These are phyloP conservation scores for Pelvicachromis taeniatus DNA, from an alignment of 2,113 vertebrate genomes.

Conservation along the genomic window DNA sequence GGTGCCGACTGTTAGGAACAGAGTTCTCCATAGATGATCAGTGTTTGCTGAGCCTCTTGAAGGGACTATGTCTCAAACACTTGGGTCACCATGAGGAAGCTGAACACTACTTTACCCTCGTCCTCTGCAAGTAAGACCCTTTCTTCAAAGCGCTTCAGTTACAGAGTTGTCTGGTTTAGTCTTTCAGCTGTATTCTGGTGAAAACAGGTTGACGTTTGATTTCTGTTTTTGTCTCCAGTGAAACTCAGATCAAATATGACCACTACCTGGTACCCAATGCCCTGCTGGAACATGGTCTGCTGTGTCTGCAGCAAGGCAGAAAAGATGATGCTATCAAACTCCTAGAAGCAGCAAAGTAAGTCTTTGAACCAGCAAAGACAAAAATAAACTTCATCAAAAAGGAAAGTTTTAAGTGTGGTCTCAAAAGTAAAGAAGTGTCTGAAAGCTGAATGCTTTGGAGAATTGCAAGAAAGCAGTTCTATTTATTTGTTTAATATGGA, in stretches of 20 bases:
- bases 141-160: neutral
- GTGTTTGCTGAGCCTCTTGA: conserved; percentile 88
- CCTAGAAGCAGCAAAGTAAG: conserved; percentile 91
- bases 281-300: conserved; percentile 86
- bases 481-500: neutral
- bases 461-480: neutral
- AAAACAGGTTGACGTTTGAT: neutral
- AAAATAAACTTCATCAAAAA: neutral
- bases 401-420: neutral
- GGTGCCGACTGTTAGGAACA: conserved; percentile 65
- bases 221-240: conserved; percentile 72
- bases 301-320: conserved; percentile 86
- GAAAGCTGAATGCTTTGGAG: neutral
- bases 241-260: conserved; percentile 93
- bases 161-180: neutral
- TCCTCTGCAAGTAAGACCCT: conserved; percentile 85
- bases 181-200: neutral
- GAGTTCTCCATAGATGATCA: conserved; percentile 87
- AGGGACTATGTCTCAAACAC: conserved; percentile 93
- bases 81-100: conserved; percentile 84
- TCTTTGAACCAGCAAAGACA: neutral
- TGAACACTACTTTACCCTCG: conserved; percentile 89
- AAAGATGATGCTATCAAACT: conserved; percentile 85
- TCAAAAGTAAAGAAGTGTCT: neutral
- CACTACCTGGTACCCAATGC: conserved; percentile 96